A percentile compares a stretch with the other conserved stretches of the same genome.
These are phyloP conservation scores for Diadophis punctatus DNA, from an alignment of 2,113 vertebrate genomes.

Conservation along the genomic window DNA sequence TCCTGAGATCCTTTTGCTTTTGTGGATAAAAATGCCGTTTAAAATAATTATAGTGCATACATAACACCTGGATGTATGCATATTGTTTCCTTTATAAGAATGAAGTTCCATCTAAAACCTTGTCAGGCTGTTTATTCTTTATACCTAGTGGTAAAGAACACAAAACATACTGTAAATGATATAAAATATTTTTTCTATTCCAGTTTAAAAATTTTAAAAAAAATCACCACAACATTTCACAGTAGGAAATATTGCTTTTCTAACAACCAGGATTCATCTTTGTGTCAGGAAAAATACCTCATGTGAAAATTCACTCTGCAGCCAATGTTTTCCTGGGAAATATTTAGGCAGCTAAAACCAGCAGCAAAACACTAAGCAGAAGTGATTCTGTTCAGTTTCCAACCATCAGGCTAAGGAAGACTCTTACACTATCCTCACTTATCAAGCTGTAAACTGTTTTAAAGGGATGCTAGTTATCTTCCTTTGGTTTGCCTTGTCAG, in stretches of 20 bases:
- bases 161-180: neutral
- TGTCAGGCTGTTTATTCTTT: neutral
- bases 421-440: neutral
- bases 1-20: neutral
- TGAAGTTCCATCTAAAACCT: neutral
- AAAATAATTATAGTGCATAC: neutral
- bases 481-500: neutral
- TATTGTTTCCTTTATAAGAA: neutral
- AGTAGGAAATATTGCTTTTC: neutral
- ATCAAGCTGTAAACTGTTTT: neutral
- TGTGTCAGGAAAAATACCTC: neutral
- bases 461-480: neutral
- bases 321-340: neutral
- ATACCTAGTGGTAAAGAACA: neutral
- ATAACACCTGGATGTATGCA: neutral
- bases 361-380: neutral
- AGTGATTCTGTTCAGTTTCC: neutral
- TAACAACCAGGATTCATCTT: neutral
- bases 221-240: neutral
- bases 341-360: neutral
- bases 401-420: neutral
- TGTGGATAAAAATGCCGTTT: neutral
- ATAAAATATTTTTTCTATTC: neutral
- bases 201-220: neutral
- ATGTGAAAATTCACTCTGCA: neutral